Conservation (phyloP, 2,888 invertebrate species). For the Euclidia mi region DNA sequence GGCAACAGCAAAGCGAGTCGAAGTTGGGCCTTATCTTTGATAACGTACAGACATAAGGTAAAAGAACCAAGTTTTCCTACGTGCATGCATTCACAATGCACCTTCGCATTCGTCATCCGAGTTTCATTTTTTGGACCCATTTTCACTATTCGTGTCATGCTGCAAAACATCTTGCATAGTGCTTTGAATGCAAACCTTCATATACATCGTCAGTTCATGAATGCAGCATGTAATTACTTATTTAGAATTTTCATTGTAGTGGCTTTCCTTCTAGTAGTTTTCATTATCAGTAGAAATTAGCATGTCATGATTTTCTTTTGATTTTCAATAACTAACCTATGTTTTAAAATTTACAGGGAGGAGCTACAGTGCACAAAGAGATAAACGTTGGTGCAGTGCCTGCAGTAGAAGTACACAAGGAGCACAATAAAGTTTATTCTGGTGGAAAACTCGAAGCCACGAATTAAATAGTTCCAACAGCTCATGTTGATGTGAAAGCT, state of each 20-base stretch:
- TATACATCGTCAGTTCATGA: background rate
- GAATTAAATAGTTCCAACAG: conserved; percentile 70
- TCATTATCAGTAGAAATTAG: background rate
- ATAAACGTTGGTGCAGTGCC: conserved; percentile 58
- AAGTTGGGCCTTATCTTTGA: conserved; percentile 46
- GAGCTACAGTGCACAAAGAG: conserved; percentile 64
- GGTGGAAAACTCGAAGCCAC: conserved; percentile 67
- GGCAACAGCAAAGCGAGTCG: conserved; percentile 20
- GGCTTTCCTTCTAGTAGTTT: background rate
- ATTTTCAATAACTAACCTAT: background rate
- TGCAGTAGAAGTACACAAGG: conserved; percentile 48
- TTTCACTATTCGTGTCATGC: conserved; percentile 38
- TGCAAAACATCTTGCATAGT: conserved; percentile 36
- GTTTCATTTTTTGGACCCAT: conserved; percentile 43
- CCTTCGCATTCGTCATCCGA: conserved; percentile 39
- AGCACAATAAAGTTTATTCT: conserved; percentile 63
- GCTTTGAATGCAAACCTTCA: conserved; percentile 17
- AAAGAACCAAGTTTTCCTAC: conserved; percentile 54
- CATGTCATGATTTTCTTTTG: conserved; percentile 1
- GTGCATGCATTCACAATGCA: conserved; percentile 63
- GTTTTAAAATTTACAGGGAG: conserved; percentile 65
- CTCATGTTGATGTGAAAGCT: conserved; percentile 57
- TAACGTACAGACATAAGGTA: conserved; percentile 62
- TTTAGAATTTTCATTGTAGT: background rate
- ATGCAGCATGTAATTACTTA: background rate